Evolutionary conservation across 2,113 vertebrate genomes (phyloP).

Genomic region (Aegotheles bennettii): DNA sequence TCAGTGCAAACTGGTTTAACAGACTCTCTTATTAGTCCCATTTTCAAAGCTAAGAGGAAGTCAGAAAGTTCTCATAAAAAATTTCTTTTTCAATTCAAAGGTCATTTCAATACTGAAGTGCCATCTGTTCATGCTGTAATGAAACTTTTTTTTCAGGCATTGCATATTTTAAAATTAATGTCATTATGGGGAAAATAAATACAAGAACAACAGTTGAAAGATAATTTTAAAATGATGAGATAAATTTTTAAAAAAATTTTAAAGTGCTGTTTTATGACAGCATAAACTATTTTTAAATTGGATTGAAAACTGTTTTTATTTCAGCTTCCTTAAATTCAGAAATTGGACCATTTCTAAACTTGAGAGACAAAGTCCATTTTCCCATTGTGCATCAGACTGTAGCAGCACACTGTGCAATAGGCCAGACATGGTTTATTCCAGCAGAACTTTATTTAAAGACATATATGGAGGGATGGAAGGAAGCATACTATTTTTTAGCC

Average conservation of each 20-base stretch:
- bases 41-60: not conserved
- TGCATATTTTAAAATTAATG: not conserved
- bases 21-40: not conserved
- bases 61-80: not conserved
- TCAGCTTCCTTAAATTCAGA: not conserved
- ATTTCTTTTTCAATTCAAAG: not conserved
- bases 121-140: conserved; percentile 14
- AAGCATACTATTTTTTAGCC: not conserved
- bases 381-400: not conserved
- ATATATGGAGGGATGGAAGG: not conserved
- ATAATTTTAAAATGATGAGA: not conserved
- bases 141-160: not conserved
- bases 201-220: not conserved
- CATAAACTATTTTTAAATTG: not conserved
- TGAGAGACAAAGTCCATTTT: not conserved
- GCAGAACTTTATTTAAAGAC: not conserved
- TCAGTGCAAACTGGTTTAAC: not conserved
- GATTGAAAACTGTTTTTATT: not conserved
- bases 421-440: not conserved
- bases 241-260: not conserved
- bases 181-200: not conserved
- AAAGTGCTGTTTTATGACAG: not conserved
- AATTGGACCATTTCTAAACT: not conserved
- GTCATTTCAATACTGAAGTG: not conserved
- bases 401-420: not conserved